phyloP scores from a whole-genome alignment of 1,140 invertebrate species.

The Sitobion miscanthi region DNA sequence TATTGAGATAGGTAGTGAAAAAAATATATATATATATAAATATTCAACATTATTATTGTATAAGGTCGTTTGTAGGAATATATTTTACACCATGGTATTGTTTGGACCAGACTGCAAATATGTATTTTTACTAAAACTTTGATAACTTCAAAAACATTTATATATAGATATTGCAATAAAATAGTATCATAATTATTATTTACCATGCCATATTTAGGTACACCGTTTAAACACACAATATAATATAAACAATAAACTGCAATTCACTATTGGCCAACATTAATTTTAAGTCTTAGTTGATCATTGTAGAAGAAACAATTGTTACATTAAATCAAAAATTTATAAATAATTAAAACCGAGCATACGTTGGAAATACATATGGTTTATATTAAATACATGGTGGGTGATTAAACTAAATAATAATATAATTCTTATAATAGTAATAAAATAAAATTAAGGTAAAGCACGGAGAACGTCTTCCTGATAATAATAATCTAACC shows the following conservation, averaged over 20 bases:
- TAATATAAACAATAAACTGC: too few relatives aligned
- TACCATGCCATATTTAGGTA: too few relatives aligned
- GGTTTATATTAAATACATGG: neutral
- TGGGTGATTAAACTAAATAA: neutral
- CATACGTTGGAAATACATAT: neutral
- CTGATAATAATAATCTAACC: too few relatives aligned
- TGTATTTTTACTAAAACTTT: neutral
- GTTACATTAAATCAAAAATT: neutral
- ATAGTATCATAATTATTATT: neutral
- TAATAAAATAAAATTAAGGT: neutral
- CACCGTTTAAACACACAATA: too few relatives aligned
- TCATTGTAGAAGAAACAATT: neutral
- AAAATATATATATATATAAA: neutral
- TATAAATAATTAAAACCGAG: neutral
- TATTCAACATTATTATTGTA: neutral
- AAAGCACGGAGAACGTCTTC: neutral
- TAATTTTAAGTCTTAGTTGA: neutral
- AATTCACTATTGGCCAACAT: neutral
- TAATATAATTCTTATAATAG: neutral
- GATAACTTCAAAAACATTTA: neutral
- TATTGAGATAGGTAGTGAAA: constrained; percentile 9
- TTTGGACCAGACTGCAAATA: neutral
- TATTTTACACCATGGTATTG: neutral
- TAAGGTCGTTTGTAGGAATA: neutral
- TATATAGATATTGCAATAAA: neutral